Evolutionary conservation across 2,888 invertebrate genomes (phyloP), one percentile per base, ranked within the genome.

Genomic region (Nasonovia ribisnigri): DNA sequence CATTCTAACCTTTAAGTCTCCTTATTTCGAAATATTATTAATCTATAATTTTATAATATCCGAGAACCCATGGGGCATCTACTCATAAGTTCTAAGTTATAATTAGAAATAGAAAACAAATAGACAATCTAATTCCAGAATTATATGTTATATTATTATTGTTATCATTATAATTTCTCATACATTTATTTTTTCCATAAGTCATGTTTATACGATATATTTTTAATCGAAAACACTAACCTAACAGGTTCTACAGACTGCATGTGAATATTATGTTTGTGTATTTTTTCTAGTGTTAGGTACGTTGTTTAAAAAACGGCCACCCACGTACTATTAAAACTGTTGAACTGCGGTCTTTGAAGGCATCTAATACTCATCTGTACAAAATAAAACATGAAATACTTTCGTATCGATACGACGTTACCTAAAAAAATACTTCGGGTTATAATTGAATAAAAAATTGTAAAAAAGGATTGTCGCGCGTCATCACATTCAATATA

Each of bases 381-480:
- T 20, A 36, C 16, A 77, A 36, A 36, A 77, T 77, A 36, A 77
- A 77, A 36, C 67, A 36, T 77, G 67, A 36, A 67, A 67, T 67
- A 67, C 20, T 77, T 77, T 36, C 36, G 67, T 77, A 77, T 77
- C n/a, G 36, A 77, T 36, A 36, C 36, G 3, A 16, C 13, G 16
- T 8, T n/a, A n/a, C 16, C n/a, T 16, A 36, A 1, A 77, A 77
- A n/a, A 67, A 36, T 36, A 36, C 67, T 5, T 36, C 20, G 36
- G 36, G 16, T 36, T 48, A 77, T 90, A 84, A 90, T 51, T 51
- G 84, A 84, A 90, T 43, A 60, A 57, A 90, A 60, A 60, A 57
- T 42, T 88, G 26, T 26, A 60, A 90, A 60, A 90, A 90, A 90
- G 42, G 36, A 84, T 42, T 46, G n/a, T 43, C 13, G 51, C 67